A percentile compares a stretch with the other conserved stretches of the same genome.
Evolutionary conservation across 2,797 vertebrate species (phyloP).

Genomic region (Crypturellus tataupa): DNA sequence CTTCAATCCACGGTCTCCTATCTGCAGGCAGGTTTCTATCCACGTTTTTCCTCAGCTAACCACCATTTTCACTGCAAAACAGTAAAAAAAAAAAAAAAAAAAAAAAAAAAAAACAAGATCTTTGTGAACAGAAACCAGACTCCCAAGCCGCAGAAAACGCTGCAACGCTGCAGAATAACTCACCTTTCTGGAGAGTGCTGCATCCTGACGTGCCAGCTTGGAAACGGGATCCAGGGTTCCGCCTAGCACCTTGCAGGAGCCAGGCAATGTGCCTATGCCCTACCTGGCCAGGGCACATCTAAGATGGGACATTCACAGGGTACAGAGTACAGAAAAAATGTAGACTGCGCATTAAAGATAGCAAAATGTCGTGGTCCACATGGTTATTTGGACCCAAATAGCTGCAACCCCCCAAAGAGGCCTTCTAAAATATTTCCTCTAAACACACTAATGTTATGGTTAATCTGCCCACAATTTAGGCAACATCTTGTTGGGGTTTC

Average conservation of each 20-base stretch:
- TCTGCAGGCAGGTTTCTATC: background rate
- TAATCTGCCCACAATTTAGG: background rate
- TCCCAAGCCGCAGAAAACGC: background rate
- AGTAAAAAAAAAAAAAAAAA: too few relatives aligned
- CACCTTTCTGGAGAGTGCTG: background rate
- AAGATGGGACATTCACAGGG: background rate
- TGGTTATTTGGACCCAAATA: background rate
- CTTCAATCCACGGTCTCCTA: background rate
- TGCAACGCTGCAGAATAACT: background rate
- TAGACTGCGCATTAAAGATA: background rate
- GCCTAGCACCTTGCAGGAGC: background rate
- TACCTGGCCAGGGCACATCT: background rate
- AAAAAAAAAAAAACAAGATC: background rate
- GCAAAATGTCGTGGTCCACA: background rate
- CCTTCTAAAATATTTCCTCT: background rate
- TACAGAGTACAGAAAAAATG: background rate
- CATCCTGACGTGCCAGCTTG: background rate
- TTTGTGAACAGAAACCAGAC: background rate
- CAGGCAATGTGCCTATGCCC: background rate
- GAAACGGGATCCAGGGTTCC: background rate
- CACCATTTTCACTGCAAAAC: background rate
- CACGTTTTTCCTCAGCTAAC: background rate
- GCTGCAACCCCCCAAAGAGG: background rate
- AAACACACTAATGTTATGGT: fast-evolving
- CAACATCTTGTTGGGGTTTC: background rate